These are phyloP conservation scores for Hyposoter didymator DNA, from an alignment of 2,888 invertebrate genomes.

Conservation along the genomic window DNA sequence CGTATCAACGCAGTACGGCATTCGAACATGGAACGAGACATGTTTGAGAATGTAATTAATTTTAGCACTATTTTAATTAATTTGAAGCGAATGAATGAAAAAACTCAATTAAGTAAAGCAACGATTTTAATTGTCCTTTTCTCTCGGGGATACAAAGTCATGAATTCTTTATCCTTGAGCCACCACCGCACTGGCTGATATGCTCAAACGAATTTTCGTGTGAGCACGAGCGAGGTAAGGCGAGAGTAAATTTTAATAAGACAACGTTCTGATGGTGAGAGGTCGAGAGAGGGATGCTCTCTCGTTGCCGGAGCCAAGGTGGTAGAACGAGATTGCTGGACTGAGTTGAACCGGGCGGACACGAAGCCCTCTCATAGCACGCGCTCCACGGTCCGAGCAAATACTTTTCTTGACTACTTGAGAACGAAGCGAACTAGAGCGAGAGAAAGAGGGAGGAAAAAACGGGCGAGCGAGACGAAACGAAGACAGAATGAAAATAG, in stretches of 20 bases:
- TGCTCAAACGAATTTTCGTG: constrained; percentile 64
- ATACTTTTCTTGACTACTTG: constrained; percentile 71
- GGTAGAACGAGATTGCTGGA: constrained; percentile 67
- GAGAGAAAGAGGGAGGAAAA: constrained; percentile 15
- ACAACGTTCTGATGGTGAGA: constrained; percentile 60
- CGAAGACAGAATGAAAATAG: constrained; percentile 58
- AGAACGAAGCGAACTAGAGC: constrained; percentile 59
- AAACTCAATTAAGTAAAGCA: constrained; percentile 25
- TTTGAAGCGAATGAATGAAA: neutral
- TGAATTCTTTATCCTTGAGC: constrained; percentile 56
- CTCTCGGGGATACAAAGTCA: constrained; percentile 43
- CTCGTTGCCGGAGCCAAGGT: constrained; percentile 61
- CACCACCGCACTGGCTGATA: constrained; percentile 45
- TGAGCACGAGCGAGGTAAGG: constrained; percentile 52
- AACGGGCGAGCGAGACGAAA: constrained; percentile 8
- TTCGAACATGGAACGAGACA: neutral
- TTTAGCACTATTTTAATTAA: neutral
- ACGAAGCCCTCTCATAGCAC: constrained; percentile 59
- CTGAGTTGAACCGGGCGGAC: constrained; percentile 64
- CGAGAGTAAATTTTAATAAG: constrained; percentile 68
- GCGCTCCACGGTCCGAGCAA: constrained; percentile 67
- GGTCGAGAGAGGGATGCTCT: constrained; percentile 57
- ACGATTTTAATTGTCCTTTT: constrained; percentile 43
- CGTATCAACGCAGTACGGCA: neutral
- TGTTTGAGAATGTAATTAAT: neutral